phyloP scores from a whole-genome alignment of 2,797 vertebrate genomes.

The Smutsia gigantea region DNA sequence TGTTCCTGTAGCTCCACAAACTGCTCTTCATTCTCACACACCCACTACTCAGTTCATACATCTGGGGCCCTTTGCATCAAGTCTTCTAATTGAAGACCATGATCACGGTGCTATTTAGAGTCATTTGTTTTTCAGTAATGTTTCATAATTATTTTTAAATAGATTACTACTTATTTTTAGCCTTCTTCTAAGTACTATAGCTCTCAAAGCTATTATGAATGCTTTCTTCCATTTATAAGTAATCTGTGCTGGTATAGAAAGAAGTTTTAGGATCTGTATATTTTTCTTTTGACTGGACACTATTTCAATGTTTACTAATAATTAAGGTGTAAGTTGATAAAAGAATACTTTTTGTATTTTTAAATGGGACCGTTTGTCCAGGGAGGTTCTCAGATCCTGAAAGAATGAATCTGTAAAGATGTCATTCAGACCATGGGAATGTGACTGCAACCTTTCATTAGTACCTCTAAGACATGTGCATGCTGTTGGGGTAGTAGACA shows the following conservation, averaged over 20 bases:
- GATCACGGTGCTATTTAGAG: neutral
- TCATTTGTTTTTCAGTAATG: neutral
- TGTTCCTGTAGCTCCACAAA: neutral
- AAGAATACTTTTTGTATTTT: neutral
- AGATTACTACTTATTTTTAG: neutral
- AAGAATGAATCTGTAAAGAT: neutral
- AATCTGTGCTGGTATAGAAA: neutral
- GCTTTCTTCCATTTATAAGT: neutral
- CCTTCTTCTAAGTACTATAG: neutral
- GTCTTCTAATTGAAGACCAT: neutral
- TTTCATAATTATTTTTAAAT: neutral
- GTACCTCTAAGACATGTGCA: neutral
- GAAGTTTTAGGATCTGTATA: neutral
- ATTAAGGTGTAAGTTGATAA: neutral
- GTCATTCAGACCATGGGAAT: neutral
- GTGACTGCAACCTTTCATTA: neutral
- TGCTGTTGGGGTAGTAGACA: neutral
- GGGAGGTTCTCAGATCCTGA: neutral
- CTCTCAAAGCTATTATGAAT: neutral
- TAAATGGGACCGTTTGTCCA: neutral
- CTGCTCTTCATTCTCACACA: neutral
- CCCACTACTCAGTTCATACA: neutral
- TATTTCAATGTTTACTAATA: neutral
- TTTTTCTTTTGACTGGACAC: neutral
- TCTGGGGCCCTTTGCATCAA: neutral